Base-by-base conservation (phyloP, 2,888 invertebrate genomes). In the Brachyptera risi region DNA sequence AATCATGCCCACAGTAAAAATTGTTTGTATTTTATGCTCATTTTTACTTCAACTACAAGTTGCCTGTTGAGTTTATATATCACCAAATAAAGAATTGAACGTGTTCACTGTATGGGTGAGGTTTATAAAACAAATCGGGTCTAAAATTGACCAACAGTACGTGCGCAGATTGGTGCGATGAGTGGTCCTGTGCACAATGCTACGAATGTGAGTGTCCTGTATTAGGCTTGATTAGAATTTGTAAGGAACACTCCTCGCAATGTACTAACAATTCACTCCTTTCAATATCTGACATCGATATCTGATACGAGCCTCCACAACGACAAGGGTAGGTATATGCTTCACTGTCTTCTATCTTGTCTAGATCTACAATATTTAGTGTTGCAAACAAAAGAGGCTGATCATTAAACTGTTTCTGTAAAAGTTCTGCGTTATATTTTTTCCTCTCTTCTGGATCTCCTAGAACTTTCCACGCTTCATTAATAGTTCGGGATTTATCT, bases 231-330 rank as follows among this genome's bases (percentile, higher is more conserved):
- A n/a, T 75, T 68, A 80, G 73, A 70, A 89, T 82, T 68, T 83
- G 81, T 73, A 89, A 83, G 56, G 89, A 88, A 75, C 90, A 90
- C 74, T 88, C 86, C 71, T 83, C 82, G 76, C 90, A 90, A 67
- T 80, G 81, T 67, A 86, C 78, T 67, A 82, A 72, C 70, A 80
- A 76, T 71, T 78, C 78, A 27, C 69, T 70, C 58, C 74, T 70
- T 24, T 68, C 56, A 56, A 77, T 64, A 62, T 77, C 73, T 23
- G 71, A 68, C 66, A 70, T 71, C 49, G 77, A 69, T 27, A 85
- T 73, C 31, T 74, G 68, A 73, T 86, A 85, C 56, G 74, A 71
- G 37, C 85, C 84, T 67, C 89, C 88, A 75, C 90, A 90, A 69
- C 89, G 80, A 71, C 90, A 90, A 11, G 74, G 76, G 72, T 84